Evolutionary conservation across 1,140 invertebrate species (phyloP).

Genomic region (Asbolus verrucosus): DNA sequence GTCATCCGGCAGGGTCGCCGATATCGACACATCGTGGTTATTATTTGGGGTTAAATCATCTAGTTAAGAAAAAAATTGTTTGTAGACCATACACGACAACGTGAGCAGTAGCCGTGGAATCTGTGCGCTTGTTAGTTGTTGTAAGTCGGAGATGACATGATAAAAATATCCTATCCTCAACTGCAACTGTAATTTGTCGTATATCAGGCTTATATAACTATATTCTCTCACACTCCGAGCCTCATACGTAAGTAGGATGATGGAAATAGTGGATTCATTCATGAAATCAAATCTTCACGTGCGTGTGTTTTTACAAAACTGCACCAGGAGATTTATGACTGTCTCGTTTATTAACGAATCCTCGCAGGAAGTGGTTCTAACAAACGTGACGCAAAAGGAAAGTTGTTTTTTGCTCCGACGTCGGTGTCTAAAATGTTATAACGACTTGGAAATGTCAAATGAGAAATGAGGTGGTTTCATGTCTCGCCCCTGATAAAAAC

Average conservation of each 20-base stretch:
- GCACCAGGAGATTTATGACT: background rate
- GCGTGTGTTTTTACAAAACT: background rate
- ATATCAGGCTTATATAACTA: constrained; percentile 39
- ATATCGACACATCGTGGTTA: too few relatives aligned
- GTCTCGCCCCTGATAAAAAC: constrained; percentile 13
- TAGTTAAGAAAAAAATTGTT: background rate
- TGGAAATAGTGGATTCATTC: constrained; percentile 32
- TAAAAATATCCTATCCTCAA: constrained; percentile 48
- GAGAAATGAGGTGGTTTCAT: constrained; percentile 1
- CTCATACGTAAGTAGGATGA: constrained; percentile 1
- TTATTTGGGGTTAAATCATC: constrained; percentile 4
- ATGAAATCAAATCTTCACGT: constrained; percentile 25
- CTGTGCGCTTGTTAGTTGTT: constrained; percentile 48
- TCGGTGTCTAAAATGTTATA: background rate
- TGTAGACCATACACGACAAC: constrained; percentile 16
- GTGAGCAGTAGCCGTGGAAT: constrained; percentile 44
- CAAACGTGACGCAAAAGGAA: too few relatives aligned
- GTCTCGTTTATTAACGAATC: background rate
- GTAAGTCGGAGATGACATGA: constrained; percentile 49
- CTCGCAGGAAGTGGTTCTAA: background rate
- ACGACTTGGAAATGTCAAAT: background rate
- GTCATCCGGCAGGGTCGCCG: too few relatives aligned
- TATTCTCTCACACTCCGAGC: constrained; percentile 39
- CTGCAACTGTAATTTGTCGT: constrained; percentile 48
- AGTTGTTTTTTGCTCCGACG: too few relatives aligned